Conservation (phyloP, 1,140 invertebrate species). For the Prorops nasuta region DNA sequence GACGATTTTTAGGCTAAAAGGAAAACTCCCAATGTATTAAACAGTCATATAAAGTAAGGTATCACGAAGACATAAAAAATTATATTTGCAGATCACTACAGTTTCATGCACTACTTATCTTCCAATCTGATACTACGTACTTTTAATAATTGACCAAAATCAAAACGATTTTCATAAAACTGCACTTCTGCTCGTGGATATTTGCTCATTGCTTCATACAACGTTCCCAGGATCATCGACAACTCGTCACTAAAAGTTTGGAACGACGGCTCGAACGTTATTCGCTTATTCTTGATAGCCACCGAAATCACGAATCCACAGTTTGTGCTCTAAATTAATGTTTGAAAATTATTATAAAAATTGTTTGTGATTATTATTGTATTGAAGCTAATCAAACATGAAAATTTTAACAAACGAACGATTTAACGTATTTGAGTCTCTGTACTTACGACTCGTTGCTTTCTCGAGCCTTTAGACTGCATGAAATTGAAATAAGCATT, state of each 20-base stretch:
- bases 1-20: too few species aligned
- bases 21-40: too few species aligned
- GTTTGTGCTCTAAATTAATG: constrained; percentile 60
- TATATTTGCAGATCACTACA: too few species aligned
- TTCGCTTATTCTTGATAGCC: constrained; percentile 64
- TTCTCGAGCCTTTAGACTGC: constrained; percentile 21
- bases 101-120: too few species aligned
- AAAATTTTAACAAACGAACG: too few species aligned
- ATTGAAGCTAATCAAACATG: too few species aligned
- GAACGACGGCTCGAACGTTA: constrained; percentile 80
- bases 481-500: constrained; percentile 6
- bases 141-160: constrained; percentile 38
- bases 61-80: background rate
- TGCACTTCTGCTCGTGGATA: constrained; percentile 54
- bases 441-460: constrained; percentile 19
- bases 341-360: background rate
- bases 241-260: constrained; percentile 70
- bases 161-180: background rate
- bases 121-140: constrained; percentile 32
- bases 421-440: too few species aligned
- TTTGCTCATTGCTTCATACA: constrained; percentile 64
- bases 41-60: too few species aligned
- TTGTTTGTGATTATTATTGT: background rate
- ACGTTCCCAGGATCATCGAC: constrained; percentile 68
- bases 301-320: constrained; percentile 76